Percentiles rank a stretch among this genome's conserved stretches.
These are phyloP conservation scores for Avahi laniger DNA, from an alignment of 2,797 vertebrate genomes.

Conservation along the genomic window DNA sequence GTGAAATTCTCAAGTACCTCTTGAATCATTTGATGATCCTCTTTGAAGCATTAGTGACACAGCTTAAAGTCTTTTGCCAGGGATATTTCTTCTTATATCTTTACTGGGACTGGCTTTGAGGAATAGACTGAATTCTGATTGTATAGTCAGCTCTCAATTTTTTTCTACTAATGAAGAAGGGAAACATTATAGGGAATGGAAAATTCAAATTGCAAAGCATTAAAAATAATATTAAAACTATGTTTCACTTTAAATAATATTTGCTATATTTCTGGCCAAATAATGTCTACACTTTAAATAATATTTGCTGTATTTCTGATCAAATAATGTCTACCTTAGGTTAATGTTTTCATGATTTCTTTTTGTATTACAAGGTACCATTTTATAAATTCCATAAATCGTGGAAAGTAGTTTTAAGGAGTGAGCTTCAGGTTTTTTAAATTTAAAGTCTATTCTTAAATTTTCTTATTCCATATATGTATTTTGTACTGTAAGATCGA, in stretches of 20 bases:
- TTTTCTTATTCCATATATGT: not conserved
- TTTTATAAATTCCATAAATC: not conserved
- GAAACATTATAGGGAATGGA: not conserved
- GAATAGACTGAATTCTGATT: not conserved
- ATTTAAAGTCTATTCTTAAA: not conserved
- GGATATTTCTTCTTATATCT: not conserved
- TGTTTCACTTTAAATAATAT: slow-evolving; percentile 24
- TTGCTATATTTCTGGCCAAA: not conserved
- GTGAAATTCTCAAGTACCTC: not conserved
- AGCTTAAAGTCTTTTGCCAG: not conserved
- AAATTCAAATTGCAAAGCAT: not conserved
- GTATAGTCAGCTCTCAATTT: not conserved
- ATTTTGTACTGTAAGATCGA: not conserved
- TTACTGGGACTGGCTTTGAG: not conserved
- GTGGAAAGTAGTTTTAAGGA: not conserved
- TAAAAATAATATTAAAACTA: not conserved
- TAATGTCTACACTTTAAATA: not conserved
- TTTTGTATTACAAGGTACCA: not conserved
- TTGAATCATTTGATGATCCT: not conserved
- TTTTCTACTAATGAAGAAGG: not conserved
- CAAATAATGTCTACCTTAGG: not conserved
- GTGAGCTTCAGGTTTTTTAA: slow-evolving; percentile 12
- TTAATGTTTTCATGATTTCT: not conserved
- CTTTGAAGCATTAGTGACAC: not conserved
- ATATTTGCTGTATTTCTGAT: slow-evolving; percentile 8